Percentiles rank a stretch among this genome's conserved stretches.
Conservation (phyloP, 2,797 vertebrate genomes). For the Smutsia gigantea region DNA sequence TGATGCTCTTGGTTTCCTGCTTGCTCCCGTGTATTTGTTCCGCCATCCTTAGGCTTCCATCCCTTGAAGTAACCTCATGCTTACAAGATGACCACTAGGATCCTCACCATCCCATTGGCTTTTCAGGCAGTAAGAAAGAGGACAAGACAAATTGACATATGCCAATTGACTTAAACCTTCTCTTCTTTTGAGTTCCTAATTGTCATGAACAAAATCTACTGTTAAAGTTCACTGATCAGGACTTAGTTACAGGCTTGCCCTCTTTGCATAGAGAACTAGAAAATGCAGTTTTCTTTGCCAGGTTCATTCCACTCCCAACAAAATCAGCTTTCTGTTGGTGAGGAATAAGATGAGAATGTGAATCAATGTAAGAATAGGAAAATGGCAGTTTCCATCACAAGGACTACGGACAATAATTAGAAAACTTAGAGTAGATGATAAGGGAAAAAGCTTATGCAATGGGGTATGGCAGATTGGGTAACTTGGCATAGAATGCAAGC, state of each 20-base stretch:
- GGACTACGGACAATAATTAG: background rate
- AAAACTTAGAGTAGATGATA: background rate
- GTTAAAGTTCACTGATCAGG: background rate
- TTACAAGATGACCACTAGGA: background rate
- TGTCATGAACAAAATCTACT: background rate
- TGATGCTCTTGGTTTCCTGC: background rate
- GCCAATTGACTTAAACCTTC: background rate
- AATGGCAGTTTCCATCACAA: background rate
- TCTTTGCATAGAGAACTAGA: background rate
- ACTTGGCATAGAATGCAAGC: background rate
- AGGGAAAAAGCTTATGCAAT: background rate
- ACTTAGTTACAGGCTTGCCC: background rate
- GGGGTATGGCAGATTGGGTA: background rate
- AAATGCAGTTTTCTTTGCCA: background rate
- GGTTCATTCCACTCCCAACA: background rate
- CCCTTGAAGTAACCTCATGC: background rate
- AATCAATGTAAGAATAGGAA: background rate
- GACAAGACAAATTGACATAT: background rate
- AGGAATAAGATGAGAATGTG: background rate
- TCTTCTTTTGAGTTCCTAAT: background rate
- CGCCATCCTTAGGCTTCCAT: background rate
- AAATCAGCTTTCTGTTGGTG: background rate
- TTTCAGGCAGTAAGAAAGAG: background rate
- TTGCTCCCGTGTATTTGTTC: background rate
- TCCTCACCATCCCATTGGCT: background rate